Percentiles rank a stretch among this genome's conserved stretches.
phyloP scores from a whole-genome alignment of 2,797 vertebrate genomes.

The Betta splendens region DNA sequence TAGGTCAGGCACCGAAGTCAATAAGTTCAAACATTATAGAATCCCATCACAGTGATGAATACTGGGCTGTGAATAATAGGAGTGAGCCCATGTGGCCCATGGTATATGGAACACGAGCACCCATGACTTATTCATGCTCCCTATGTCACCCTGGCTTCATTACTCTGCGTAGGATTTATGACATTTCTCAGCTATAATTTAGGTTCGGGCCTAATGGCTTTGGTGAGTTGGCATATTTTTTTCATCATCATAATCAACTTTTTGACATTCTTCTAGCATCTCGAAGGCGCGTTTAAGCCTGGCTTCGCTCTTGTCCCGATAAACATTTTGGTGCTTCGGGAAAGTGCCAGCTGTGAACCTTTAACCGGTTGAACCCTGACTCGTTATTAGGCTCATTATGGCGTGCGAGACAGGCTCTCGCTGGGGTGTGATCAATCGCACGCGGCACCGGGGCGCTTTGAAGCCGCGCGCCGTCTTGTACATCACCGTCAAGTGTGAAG shows the following conservation, averaged over 20 bases:
- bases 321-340: conserved; percentile 14
- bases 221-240: conserved; percentile 41
- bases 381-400: conserved; percentile 22
- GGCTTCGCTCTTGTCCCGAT: background rate
- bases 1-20: conserved; percentile 32
- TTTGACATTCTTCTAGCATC: conserved; percentile 7
- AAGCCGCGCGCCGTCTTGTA: conserved; percentile 18
- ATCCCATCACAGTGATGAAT: conserved; percentile 59
- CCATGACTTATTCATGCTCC: conserved; percentile 73
- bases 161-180: conserved; percentile 62
- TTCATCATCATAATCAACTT: conserved; percentile 39
- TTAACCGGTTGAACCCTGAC: conserved; percentile 15
- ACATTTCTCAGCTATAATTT: conserved; percentile 57
- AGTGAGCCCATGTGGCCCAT: conserved; percentile 29
- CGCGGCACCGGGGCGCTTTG: conserved; percentile 21
- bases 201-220: conserved; percentile 56
- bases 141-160: conserved; percentile 43
- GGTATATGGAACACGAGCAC: conserved; percentile 47
- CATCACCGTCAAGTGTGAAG: conserved; percentile 44
- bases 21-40: conserved; percentile 29
- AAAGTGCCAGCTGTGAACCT: conserved; percentile 25
- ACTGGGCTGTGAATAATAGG: conserved; percentile 51
- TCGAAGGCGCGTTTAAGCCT: background rate
- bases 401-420: conserved; percentile 15
- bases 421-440: conserved; percentile 15